Base-by-base conservation (phyloP, 2,888 invertebrate species). In the Caenorhabditis sp. region DNA sequence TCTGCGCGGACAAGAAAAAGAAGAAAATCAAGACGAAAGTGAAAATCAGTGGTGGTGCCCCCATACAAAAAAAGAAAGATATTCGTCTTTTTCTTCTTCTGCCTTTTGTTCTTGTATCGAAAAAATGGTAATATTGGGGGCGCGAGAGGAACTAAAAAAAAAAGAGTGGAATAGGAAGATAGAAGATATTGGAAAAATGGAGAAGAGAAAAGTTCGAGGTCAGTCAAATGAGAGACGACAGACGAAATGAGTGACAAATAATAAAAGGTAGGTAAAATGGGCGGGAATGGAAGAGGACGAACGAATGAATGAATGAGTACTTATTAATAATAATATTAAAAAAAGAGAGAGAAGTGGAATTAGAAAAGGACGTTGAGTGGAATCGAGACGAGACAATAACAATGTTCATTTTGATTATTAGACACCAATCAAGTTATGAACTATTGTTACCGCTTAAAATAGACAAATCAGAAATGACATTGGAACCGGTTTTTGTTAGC, bases 111-210 rank as follows among this genome's bases (percentile, higher is more conserved):
- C 31, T 36, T 26, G 23, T 20, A 61, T 61, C 27, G 27, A 49
- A 38, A 63, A 61, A 36, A 27, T 36, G 31, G 58, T 7, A 53
- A 56, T 20, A 20, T 21, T 57, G 53, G 38, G 57, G 52, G 63
- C 43, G 59, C 49, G 54, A 63, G 53, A 50, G 50, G 53, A 36
- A 67, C 12, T 17, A 59, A 38, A 49, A 27, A 49, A 50, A 59
- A 31, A 52, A 58, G 62, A 63, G 50, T 25, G 21, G 27, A 38
- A n/a, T n/a, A n/a, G n/a, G 31, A 58, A 66, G 36, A 53, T 53
- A 23, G 27, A 66, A 25, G 43, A 25, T 21, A 61, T 31, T 53
- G 26, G 53, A 54, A 21, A 43, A 25, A 26, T 25, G 31, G 31
- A 62, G 17, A 49, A 23, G 21, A 54, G 49, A 43, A 38, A 21